A percentile compares a stretch with the other conserved stretches of the same genome.
These are phyloP conservation scores for Apistogramma diplotaenia DNA, from an alignment of 2,113 vertebrate species.

Conservation along the genomic window DNA sequence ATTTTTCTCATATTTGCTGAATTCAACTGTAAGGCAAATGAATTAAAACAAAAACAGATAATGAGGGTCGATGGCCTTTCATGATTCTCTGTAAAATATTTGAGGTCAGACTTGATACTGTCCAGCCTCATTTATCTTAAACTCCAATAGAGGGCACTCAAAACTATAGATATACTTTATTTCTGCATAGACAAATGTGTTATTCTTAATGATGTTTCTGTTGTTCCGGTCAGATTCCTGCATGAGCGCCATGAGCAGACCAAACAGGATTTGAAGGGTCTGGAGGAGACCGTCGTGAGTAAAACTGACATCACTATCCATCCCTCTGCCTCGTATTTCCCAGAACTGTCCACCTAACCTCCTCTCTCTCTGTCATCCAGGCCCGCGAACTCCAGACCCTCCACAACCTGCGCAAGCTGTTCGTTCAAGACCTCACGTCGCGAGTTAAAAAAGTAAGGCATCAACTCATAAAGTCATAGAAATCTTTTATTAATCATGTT, in stretches of 20 bases:
- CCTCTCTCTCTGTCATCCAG: conserved; percentile 58
- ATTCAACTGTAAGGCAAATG: neutral
- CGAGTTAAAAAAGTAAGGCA: conserved; percentile 88
- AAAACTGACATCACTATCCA: neutral
- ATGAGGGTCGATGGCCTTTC: neutral
- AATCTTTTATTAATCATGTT: neutral
- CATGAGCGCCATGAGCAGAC: conserved; percentile 91
- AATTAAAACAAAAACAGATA: neutral
- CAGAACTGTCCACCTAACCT: neutral
- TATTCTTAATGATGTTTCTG: neutral
- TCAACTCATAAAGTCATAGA: neutral
- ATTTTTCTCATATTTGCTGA: neutral
- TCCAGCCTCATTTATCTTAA: neutral
- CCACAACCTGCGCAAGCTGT: conserved; percentile 96
- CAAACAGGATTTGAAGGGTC: conserved; percentile 90
- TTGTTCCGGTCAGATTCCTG: conserved; percentile 81
- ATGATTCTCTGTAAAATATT: neutral
- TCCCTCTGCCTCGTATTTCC: neutral
- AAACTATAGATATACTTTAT: neutral
- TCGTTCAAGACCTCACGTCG: conserved; percentile 94
- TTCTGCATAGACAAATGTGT: neutral
- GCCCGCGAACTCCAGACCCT: conserved; percentile 94
- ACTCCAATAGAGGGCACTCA: neutral
- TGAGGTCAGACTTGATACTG: neutral
- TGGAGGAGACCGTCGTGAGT: conserved; percentile 95